Evolutionary conservation across 2,113 vertebrate species (phyloP), one percentile per base, ranked within the genome.

Genomic region (Cyphomyrus plagiostoma): DNA sequence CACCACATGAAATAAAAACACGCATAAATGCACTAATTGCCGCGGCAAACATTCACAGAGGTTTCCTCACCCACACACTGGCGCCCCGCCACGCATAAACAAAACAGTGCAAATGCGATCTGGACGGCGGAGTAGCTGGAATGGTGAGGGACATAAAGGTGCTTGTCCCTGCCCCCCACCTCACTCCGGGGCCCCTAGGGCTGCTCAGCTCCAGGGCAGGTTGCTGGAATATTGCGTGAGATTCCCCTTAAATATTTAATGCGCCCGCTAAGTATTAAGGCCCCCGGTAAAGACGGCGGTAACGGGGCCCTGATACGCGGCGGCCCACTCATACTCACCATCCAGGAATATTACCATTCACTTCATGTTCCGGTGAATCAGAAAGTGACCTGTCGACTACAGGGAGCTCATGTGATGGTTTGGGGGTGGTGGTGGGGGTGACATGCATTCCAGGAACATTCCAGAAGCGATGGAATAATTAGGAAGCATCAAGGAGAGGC

Each of bases 221-320:
- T 86, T 93, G 49, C 83, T 88, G 82, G 88, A 91, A 87, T 90
- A 85, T 86, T 89, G 88, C 74, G 86, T 83, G 85, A 89, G 85
- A 82, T 58, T 23, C 84, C 62, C 91, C 93, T 91, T 95, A 94
- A 96, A 96, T 96, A 94, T 96, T 96, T 95, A 91, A 96, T 95
- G 93, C 89, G 80, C 89, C 58, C 88, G 2, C 86, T 91, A 30
- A 93, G 91, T 93, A 91, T 92, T 93, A 93, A 19, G 87, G 93
- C 92, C 90, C 1, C 90, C 91, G 92, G 92, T 94, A 94, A 93
- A 94, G 91, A 92, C 83, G 39, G 93, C 93, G 94, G 93, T 91
- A 91, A 92, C 91, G 91, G 84, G 89, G 50, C 4, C 3, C 56
- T 94, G 93, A 94, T 95, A 91, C 19, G 26, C n/a, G 3, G 35